phyloP scores from a whole-genome alignment of 1,140 invertebrate genomes.

The Kradibia gibbosae region DNA sequence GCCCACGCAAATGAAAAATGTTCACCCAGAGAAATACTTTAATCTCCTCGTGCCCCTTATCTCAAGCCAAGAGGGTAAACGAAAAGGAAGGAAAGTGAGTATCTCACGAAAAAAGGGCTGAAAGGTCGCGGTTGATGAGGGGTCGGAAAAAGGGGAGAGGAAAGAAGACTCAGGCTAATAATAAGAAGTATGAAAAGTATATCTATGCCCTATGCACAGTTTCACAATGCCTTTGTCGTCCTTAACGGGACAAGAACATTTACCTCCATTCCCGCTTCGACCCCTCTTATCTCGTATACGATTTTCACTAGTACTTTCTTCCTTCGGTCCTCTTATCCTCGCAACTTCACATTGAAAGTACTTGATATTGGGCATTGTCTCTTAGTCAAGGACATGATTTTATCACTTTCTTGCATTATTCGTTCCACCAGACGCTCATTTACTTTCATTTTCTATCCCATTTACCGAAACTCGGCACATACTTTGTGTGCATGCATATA shows the following conservation, averaged over 20 bases:
- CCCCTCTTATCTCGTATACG: slow-evolving; percentile 35
- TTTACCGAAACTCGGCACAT: not conserved
- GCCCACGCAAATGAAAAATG: not conserved
- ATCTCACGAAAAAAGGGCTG: not conserved
- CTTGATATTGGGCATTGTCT: slow-evolving; percentile 42
- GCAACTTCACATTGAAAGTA: not conserved
- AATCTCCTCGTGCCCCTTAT: not conserved
- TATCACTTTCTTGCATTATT: not conserved
- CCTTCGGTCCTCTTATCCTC: not conserved
- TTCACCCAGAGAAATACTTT: not conserved
- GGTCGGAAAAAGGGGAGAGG: not conserved
- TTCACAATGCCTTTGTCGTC: slow-evolving; percentile 7
- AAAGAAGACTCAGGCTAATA: not conserved
- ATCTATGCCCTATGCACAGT: not conserved
- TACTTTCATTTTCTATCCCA: slow-evolving; percentile 23
- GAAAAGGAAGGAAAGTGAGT: not conserved
- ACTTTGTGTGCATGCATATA: not conserved
- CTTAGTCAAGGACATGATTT: slow-evolving; percentile 28
- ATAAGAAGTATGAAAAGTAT: slow-evolving; percentile 43
- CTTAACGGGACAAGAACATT: slow-evolving; percentile 34
- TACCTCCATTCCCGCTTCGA: not conserved
- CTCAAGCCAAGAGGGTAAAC: not conserved
- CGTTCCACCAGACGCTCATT: not conserved
- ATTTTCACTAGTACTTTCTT: slow-evolving; percentile 28
- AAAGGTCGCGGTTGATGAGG: not conserved